phyloP scores from a whole-genome alignment of 1,140 invertebrate genomes.

The Lutraria rhynchaena region DNA sequence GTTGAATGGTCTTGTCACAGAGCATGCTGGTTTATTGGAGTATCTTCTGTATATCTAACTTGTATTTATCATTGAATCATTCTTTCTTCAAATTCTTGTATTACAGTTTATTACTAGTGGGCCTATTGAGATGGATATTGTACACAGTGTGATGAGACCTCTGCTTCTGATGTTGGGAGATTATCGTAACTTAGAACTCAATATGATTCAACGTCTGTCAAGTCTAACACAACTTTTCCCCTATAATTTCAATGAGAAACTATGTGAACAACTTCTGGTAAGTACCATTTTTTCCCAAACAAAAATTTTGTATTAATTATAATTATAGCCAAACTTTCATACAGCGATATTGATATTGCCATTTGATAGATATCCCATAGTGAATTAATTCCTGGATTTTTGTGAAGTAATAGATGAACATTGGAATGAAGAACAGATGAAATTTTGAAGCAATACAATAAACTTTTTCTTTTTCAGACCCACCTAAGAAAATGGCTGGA shows the following conservation, averaged over 20 bases:
- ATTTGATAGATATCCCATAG: neutral
- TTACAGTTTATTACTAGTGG: conserved; percentile 79
- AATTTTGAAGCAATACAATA: too few species aligned
- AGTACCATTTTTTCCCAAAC: too few species aligned
- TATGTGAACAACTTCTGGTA: conserved; percentile 92
- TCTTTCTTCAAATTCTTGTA: too few species aligned
- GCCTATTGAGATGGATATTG: conserved; percentile 83
- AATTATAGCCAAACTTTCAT: too few species aligned
- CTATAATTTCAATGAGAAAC: conserved; percentile 95
- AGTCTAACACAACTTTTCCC: conserved; percentile 98
- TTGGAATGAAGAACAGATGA: neutral
- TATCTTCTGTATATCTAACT: too few species aligned
- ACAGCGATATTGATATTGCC: neutral
- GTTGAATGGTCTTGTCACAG: too few species aligned
- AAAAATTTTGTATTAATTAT: too few species aligned
- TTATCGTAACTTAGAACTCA: conserved; percentile 93
- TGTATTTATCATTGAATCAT: too few species aligned
- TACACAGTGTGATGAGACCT: conserved; percentile 92
- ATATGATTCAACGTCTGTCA: conserved; percentile 92
- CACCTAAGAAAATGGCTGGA: conserved; percentile 94
- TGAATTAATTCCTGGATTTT: neutral
- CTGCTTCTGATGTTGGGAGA: conserved; percentile 92
- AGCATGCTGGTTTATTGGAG: too few species aligned
- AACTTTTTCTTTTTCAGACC: conserved; percentile 69
- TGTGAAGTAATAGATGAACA: neutral